Base-by-base conservation (phyloP, 2,797 vertebrate species). In the Mallotus villosus region DNA sequence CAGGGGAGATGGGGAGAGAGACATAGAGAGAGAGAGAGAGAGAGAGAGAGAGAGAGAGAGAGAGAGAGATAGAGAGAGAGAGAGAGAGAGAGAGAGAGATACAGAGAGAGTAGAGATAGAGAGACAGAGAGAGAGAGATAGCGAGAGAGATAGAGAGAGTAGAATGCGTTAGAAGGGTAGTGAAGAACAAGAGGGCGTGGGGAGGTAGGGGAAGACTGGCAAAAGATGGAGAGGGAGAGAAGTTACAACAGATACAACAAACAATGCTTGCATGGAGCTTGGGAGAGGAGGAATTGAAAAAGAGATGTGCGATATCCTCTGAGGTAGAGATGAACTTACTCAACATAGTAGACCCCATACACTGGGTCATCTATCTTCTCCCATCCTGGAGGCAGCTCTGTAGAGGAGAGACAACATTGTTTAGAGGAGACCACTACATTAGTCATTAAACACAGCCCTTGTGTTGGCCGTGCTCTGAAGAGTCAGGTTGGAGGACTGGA, bases 361-460 rank as follows among this genome's bases (percentile, higher is more conserved):
- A 99, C 94, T 0, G 98, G 98, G 89, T 99, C 98, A 82, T 99
- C 97, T 85, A 99, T 99, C 92, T 97, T 96, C 90, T 99, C 98
- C 98, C 98, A 99, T 85, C 98, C 98, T 86, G 97, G 93, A 87
- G 98, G 98, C 86, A 99, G 90, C 88, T 99, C 98, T 98, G 90
- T 82, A 64, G 79, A 64, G 79, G 85, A 85, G 81, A 91, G 65
- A 74, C 21, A 11, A 73, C 8, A n/a, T 19, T 19, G 19, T 53
- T 59, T 41, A 68, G 34, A 34, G 58, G 67, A 78, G 4, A 63
- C 25, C 58, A 72, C 17, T 46, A 4, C 63, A 19, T 61, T 46
- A 73, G 32, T 68, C 25, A 67, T 55, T 67, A 24, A n/a, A 27
- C 25, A 55, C 17, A n/a, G 24, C 51, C 51, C 51, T 17, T 5